Base-by-base conservation (phyloP, 1,140 invertebrate genomes). In the Archivesica marissinica region DNA sequence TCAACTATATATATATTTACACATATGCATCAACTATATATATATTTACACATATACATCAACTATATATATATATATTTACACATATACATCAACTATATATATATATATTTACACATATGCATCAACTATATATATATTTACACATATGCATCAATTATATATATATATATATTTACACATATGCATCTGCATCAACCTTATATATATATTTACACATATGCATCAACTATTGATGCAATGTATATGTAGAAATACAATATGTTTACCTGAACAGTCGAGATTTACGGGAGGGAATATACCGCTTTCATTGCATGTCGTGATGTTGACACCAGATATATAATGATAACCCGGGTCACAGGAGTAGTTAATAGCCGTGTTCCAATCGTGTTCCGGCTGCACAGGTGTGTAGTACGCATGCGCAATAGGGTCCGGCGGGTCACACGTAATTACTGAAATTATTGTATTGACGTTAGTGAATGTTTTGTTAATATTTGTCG, bases 401-500 rank as follows among this genome's bases (percentile, higher is more conserved):
- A 33, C 15, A 3, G 80, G 68, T 11, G 38, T 23, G 39, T 83
- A 83, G 2, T 20, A 33, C 15, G 80, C 59, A 33, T 74, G 70
- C 2, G 38, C 23, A 0, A 83, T 64, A 33, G 64, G 33, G 0
- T 0, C 39, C 6, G 80, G 80, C 2, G 80, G 80, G 25, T 74
- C 68, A 64, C 80, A 83, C 23, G 80, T 83, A 20, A 83, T 61
- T 11, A 83, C 80, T 83, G 41, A 52, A 72, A 72, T 35, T 64
- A 9, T 52, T 2, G 17, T 7, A n/a, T n/a, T n/a, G n/a, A n/a
- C n/a, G n/a, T n/a, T n/a, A n/a, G n/a, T n/a, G n/a, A n/a, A n/a
- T n/a, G n/a, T n/a, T n/a, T n/a, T n/a, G n/a, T n/a, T n/a, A n/a
- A n/a, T n/a, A n/a, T n/a, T n/a, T n/a, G n/a, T n/a, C n/a, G n/a